Percentiles rank a stretch among this genome's conserved stretches.
phyloP scores from a whole-genome alignment of 2,113 vertebrate species.

The Amphiprion ocellaris region DNA sequence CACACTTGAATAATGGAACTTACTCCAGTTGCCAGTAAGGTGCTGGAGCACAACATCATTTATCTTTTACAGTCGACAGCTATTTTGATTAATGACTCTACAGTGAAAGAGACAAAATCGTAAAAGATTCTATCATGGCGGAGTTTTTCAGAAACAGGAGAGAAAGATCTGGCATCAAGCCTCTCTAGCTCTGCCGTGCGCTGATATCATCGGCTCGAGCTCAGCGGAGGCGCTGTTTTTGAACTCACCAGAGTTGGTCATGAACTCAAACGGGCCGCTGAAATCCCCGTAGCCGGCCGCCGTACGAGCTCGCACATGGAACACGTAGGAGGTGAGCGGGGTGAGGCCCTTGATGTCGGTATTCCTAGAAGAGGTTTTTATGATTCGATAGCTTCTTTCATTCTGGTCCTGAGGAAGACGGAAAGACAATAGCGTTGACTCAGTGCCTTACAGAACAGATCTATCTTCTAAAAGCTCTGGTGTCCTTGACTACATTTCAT shows the following conservation, averaged over 20 bases:
- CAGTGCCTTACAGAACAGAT: not conserved
- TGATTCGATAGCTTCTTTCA: slow-evolving; percentile 96
- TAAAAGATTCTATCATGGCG: slow-evolving; percentile 53
- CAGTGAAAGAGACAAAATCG: slow-evolving; percentile 45
- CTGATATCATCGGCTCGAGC: slow-evolving; percentile 18
- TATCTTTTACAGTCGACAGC: slow-evolving; percentile 51
- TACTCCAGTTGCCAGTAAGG: slow-evolving; percentile 48
- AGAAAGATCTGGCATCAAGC: not conserved
- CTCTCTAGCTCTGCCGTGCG: not conserved
- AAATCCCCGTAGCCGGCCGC: slow-evolving; percentile 97
- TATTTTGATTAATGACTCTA: slow-evolving; percentile 60
- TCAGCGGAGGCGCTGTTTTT: not conserved
- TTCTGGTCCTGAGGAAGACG: slow-evolving; percentile 91
- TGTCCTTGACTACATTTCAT: fast-evolving
- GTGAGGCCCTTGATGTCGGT: slow-evolving; percentile 96
- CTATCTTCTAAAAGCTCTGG: too few species aligned
- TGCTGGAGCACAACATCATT: slow-evolving; percentile 52
- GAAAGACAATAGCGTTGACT: not conserved
- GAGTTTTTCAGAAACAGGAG: not conserved
- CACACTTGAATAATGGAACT: slow-evolving; percentile 44
- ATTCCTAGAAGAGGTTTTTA: slow-evolving; percentile 92
- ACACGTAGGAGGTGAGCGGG: slow-evolving; percentile 95
- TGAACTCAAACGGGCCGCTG: slow-evolving; percentile 95
- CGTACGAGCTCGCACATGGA: slow-evolving; percentile 95
- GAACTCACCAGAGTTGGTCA: slow-evolving; percentile 94